A percentile compares a stretch with the other conserved stretches of the same genome.
These are phyloP conservation scores for Lacerta agilis DNA, from an alignment of 2,797 vertebrate species.

Conservation along the genomic window DNA sequence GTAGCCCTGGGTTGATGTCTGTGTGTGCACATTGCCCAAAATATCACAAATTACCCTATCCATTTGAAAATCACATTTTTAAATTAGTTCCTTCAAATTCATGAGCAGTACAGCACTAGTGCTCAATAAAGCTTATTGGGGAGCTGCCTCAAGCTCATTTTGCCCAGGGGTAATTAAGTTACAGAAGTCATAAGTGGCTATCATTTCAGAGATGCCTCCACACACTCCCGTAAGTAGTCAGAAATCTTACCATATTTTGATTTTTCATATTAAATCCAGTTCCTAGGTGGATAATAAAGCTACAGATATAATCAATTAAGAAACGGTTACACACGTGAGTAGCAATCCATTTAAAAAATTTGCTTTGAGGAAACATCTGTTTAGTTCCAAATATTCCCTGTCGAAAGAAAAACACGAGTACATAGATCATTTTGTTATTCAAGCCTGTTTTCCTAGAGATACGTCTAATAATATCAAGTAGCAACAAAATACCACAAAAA, in stretches of 20 bases:
- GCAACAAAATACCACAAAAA: neutral
- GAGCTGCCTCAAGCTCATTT: no score
- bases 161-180: no score
- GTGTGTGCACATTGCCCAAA: no score
- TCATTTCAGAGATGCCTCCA: neutral
- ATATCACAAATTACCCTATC: no score
- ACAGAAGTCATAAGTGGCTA: no score
- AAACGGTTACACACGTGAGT: slow-evolving; percentile 84
- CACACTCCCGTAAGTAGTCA: neutral
- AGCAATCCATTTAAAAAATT: slow-evolving; percentile 86
- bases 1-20: no score
- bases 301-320: slow-evolving; percentile 85
- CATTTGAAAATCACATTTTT: no score
- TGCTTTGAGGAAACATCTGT: slow-evolving; percentile 88
- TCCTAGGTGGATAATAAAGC: slow-evolving; percentile 88
- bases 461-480: neutral
- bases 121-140: no score
- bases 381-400: slow-evolving; percentile 88
- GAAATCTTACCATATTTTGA: slow-evolving; percentile 88
- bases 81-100: no score
- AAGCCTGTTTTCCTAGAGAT: neutral
- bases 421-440: slow-evolving; percentile 1
- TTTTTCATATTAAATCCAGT: slow-evolving; percentile 93
- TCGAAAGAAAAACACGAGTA: slow-evolving; percentile 37
- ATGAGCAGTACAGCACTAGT: no score